Percentiles rank a stretch among this genome's conserved stretches.
phyloP scores from a whole-genome alignment of 1,140 invertebrate genomes.

The Ostrea edulis region DNA sequence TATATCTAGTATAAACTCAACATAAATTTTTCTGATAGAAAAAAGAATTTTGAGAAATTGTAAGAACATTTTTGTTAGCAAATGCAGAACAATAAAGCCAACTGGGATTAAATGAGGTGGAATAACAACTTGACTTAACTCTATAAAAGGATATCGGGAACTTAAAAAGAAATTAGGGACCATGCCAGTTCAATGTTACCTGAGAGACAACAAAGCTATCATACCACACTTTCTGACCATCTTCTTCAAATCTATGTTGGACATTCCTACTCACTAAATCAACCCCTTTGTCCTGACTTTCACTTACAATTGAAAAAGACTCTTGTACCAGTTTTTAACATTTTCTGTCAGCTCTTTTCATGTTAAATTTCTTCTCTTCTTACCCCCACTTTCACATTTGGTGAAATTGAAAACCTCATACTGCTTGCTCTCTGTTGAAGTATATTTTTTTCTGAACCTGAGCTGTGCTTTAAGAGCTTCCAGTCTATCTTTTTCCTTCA shows the following conservation, averaged over 20 bases:
- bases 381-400: constrained; percentile 28
- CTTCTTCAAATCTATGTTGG: constrained; percentile 47
- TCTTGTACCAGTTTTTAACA: constrained; percentile 54
- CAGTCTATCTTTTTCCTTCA: constrained; percentile 46
- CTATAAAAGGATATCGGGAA: no score
- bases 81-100: no score
- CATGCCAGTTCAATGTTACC: constrained; percentile 41
- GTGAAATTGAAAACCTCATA: constrained; percentile 45
- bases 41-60: no score
- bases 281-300: background rate
- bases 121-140: no score
- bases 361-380: constrained; percentile 47
- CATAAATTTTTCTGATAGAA: no score
- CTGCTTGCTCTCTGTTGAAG: constrained; percentile 34
- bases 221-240: constrained; percentile 42
- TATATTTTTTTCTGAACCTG: constrained; percentile 54
- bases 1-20: no score
- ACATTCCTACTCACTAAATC: constrained; percentile 49
- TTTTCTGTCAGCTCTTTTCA: constrained; percentile 53
- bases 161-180: no score
- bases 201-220: constrained; percentile 54
- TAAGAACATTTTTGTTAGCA: no score
- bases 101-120: no score
- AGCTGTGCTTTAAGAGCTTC: constrained; percentile 55
- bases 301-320: constrained; percentile 32